Evolutionary conservation across 2,797 vertebrate genomes (phyloP), one percentile per base, ranked within the genome.

Genomic region (Anguilla obscura): DNA sequence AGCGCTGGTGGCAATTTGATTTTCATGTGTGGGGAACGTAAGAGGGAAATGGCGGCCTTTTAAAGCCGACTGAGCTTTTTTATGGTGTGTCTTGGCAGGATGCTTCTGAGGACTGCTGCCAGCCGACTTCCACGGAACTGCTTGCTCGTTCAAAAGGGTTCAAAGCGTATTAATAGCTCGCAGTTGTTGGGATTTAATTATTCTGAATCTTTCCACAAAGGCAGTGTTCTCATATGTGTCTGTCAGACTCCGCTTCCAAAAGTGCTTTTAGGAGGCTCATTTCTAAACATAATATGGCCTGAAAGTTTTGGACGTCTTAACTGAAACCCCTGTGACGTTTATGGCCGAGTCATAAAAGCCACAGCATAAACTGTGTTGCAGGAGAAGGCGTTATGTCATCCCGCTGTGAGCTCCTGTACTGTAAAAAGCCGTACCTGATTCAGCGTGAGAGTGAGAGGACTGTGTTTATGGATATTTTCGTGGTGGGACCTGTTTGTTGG

Each of bases 161-260:
- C 54, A 56, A 85, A 52, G 84, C 69, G 60, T 88, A 79, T 85
- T 79, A 76, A 88, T 85, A 79, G 84, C 52, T 79, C 4, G n/a
- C 30, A 33, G 30, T 79, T 85, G 84, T 24, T 6, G 27, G 84
- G 54, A 30, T 85, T 82, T 82, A 82, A 82, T 82, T 82, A 82
- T 82, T 82, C 83, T 33, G 14, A 56, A 36, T 56, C 24, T 54
- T 50, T 9, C 83, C 54, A 60, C 84, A 85, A 63, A 63, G 84
- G 21, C 84, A 40, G 56, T 18, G 30, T 85, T 60, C 30, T 48
- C 60, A 69, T 24, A 21, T 24, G 33, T 45, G 58, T 66, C 27
- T 87, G 56, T 82, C 5, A 50, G 40, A 16, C 21, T 50, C 24
- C 12, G 21, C 14, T 21, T 85, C 14, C 84, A 79, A 10, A 85